Base-by-base conservation (phyloP, 2,797 vertebrate genomes). In the Thalassophryne amazonica region DNA sequence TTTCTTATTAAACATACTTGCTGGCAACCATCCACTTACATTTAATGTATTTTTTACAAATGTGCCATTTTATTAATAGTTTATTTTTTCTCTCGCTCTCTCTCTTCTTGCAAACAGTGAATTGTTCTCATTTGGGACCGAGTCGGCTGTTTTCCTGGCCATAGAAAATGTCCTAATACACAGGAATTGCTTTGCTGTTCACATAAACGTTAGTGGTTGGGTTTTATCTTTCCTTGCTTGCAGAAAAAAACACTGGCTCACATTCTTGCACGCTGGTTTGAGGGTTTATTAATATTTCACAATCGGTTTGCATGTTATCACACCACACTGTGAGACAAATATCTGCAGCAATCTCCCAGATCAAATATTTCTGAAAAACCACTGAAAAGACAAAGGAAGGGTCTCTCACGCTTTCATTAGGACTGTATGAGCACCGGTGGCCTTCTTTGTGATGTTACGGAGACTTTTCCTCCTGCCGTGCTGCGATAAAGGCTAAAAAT, bases 211-310 rank as follows among this genome's bases (percentile, higher is more conserved):
- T 36, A 6, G 2, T 1, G 34, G 62, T 60, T 43, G 25, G 69
- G 67, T 54, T 65, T 78, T 76, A 70, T 87, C 65, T 82, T 69
- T 76, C 53, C 25, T 10, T 49, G 47, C 50, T 69, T 72, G 83
- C 79, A 61, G 45, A 60, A 73, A 61, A n/a, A 75, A 74, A 81
- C 60, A 69, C 21, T 47, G 43, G 29, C 47, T 49, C 78, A 53
- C 51, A 11, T 57, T 80, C 40, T 69, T 62, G 65, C 52, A 51
- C 76, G 74, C 70, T 75, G 43, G 58, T 69, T 46, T 45, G 41
- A 5, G 17, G 36, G 55, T 64, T 72, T 80, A 85, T 84, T 78
- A 85, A 84, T 86, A 85, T 87, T 88, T 84, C 56, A 85, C 79
- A 81, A 81, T 71, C 40, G 57, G 54, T 60, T 78, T 69, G 53